Percentiles rank a stretch among this genome's conserved stretches.
Conservation (phyloP, 2,888 invertebrate genomes). For the Phania funesta region DNA sequence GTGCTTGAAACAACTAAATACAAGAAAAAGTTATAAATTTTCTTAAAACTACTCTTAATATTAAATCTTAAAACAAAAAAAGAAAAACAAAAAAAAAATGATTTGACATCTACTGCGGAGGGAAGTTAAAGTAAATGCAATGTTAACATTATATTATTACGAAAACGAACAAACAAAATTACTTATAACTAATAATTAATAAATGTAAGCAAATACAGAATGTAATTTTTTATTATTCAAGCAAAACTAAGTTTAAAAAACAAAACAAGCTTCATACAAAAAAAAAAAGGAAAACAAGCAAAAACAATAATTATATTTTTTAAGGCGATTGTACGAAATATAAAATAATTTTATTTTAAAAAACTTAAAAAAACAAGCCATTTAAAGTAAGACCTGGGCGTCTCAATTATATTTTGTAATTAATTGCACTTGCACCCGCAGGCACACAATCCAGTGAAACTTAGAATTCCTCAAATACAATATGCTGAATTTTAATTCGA, state of each 20-base stretch:
- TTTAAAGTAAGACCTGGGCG: too few species aligned
- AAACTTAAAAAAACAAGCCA: conserved; percentile 4
- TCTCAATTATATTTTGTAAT: too few species aligned
- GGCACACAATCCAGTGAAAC: too few species aligned
- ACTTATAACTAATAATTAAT: conserved; percentile 33
- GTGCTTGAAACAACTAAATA: conserved; percentile 39
- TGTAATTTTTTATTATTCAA: conserved; percentile 62
- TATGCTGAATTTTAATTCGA: too few species aligned
- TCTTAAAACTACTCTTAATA: conserved; percentile 13
- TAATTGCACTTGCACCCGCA: too few species aligned
- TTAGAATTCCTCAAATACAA: too few species aligned
- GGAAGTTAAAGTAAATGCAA: conserved; percentile 65
- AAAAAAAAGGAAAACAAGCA: conserved; percentile 13
- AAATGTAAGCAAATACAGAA: conserved; percentile 50
- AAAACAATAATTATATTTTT: conserved; percentile 49
- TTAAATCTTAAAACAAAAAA: not conserved
- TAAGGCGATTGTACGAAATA: conserved; percentile 20
- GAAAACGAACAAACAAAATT: conserved; percentile 26
- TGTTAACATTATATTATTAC: conserved; percentile 64
- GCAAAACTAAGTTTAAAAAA: conserved; percentile 41
- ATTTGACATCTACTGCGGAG: conserved; percentile 49
- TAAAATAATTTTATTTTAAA: conserved; percentile 19
- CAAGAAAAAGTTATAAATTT: conserved; percentile 4
- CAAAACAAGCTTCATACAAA: conserved; percentile 28
- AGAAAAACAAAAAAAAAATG: conserved; percentile 29